Percentiles rank a stretch among this genome's conserved stretches.
phyloP scores from a whole-genome alignment of 2,888 invertebrate species.

The Morpho helenor region DNA sequence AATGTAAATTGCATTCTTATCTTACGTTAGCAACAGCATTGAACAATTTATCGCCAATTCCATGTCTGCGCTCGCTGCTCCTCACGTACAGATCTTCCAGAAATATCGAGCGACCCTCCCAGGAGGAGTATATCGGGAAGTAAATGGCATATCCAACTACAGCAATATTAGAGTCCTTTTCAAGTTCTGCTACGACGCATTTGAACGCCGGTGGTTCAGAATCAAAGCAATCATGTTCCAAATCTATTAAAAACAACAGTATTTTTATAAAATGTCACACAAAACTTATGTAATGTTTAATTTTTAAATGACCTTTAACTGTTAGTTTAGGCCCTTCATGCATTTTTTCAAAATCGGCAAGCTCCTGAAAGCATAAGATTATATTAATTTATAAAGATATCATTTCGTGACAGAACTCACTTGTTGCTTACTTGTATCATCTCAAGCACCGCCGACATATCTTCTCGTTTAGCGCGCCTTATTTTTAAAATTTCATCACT shows the following conservation, averaged over 20 bases:
- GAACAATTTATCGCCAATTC: constrained; percentile 84
- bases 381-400: no score
- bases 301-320: constrained; percentile 68
- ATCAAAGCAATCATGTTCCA: constrained; percentile 87
- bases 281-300: no score
- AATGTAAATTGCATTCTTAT: neutral
- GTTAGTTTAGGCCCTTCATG: constrained; percentile 84
- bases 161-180: constrained; percentile 3
- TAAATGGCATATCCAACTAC: constrained; percentile 89
- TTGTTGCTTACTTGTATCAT: constrained; percentile 73
- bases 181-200: constrained; percentile 84
- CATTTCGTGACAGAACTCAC: no score
- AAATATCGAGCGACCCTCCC: constrained; percentile 88
- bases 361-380: constrained; percentile 71
- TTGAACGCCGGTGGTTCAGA: constrained; percentile 81
- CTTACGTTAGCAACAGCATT: constrained; percentile 82
- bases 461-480: constrained; percentile 68
- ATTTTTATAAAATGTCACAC: neutral
- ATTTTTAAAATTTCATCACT: constrained; percentile 45
- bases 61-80: constrained; percentile 79
- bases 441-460: constrained; percentile 74
- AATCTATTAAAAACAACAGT: constrained; percentile 49
- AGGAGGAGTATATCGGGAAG: constrained; percentile 91
- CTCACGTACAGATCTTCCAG: constrained; percentile 93
- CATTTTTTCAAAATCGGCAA: constrained; percentile 89